Conservation (phyloP, 1,140 invertebrate species). For the Cydia fagiglandana region DNA sequence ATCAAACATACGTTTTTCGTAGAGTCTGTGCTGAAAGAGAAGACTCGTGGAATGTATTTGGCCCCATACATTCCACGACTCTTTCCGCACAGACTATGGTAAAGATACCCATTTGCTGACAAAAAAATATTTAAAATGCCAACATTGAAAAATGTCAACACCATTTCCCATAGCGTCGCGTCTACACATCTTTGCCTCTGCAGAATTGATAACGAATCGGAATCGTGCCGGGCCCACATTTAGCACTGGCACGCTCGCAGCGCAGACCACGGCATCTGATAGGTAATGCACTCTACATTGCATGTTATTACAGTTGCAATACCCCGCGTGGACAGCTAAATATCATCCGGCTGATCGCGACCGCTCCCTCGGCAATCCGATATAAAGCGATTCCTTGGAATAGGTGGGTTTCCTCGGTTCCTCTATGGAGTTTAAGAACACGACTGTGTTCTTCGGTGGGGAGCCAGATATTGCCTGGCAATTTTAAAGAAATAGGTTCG, state of each 20-base stretch:
- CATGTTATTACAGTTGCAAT: conserved; percentile 59
- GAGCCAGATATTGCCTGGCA: neutral
- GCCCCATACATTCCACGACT: too few relatives aligned
- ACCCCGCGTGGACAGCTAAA: conserved; percentile 48
- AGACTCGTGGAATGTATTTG: too few relatives aligned
- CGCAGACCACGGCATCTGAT: conserved; percentile 65
- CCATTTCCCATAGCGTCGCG: conserved; percentile 4
- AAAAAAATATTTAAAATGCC: too few relatives aligned
- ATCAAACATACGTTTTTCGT: too few relatives aligned
- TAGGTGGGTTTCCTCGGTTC: conserved; percentile 20
- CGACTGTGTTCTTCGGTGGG: neutral
- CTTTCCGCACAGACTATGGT: too few relatives aligned
- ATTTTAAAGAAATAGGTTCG: neutral
- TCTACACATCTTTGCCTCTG: conserved; percentile 8
- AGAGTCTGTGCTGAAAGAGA: too few relatives aligned
- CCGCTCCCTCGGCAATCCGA: conserved; percentile 45
- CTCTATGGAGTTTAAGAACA: neutral
- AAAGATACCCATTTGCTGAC: too few relatives aligned
- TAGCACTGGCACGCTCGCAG: conserved; percentile 64
- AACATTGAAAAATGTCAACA: too few relatives aligned
- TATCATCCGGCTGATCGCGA: conserved; percentile 52
- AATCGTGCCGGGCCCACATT: conserved; percentile 70
- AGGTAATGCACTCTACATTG: conserved; percentile 54
- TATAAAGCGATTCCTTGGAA: conserved; percentile 47
- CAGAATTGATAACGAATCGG: conserved; percentile 61